Evolutionary conservation across 2,888 invertebrate species (phyloP).

Genomic region (Scaptodrosophila latifasciaeformis): DNA sequence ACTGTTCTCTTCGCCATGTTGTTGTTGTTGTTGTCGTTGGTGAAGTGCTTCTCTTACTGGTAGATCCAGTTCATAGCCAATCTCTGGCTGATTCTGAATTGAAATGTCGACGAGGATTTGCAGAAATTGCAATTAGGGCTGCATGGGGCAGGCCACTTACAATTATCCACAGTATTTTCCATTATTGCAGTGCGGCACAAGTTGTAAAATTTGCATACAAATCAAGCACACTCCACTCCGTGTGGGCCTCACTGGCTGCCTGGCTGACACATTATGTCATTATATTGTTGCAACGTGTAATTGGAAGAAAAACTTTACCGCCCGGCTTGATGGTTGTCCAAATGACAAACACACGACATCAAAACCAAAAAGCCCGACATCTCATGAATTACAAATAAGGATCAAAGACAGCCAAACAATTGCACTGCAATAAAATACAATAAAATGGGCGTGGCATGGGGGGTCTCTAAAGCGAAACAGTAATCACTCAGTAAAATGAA

Average conservation of each 20-base stretch:
- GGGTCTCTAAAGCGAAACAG: no score
- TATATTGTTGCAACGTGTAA: conserved; percentile 67
- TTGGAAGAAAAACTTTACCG: conserved; percentile 53
- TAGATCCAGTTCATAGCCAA: neutral
- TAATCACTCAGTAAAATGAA: no score
- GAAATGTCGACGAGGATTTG: neutral
- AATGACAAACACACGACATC: conserved; percentile 55
- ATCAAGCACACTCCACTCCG: conserved; percentile 28
- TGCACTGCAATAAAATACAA: no score
- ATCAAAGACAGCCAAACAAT: conserved; percentile 28
- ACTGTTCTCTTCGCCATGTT: neutral
- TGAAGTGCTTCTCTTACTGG: neutral
- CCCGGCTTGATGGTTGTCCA: no score
- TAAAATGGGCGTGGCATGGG: conserved; percentile 46
- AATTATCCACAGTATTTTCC: conserved; percentile 8
- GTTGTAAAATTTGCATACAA: conserved; percentile 49
- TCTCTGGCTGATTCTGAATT: neutral
- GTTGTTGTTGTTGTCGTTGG: neutral
- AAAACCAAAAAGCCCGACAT: conserved; percentile 57
- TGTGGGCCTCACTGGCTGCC: neutral
- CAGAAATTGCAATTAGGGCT: conserved; percentile 1
- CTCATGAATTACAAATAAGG: conserved; percentile 65
- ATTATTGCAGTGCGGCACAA: no score
- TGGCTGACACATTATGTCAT: conserved; percentile 62
- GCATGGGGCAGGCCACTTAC: neutral